Conservation (phyloP, 2,888 invertebrate species). For the Cremastinae sp. region DNA sequence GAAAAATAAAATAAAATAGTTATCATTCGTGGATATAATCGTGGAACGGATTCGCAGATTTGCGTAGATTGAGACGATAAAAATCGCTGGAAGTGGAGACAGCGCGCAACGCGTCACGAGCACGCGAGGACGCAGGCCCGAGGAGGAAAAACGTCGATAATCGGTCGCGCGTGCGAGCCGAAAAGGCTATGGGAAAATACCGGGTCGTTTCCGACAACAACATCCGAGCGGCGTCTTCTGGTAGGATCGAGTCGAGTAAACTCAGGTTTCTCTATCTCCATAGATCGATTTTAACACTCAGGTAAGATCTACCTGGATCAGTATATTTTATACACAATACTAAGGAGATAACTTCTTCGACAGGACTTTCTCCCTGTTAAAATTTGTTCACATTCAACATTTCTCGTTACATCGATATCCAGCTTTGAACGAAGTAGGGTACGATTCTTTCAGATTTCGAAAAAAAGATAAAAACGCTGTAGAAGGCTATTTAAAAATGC, state of each 20-base stretch:
- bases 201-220: neutral
- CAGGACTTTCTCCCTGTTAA: no score
- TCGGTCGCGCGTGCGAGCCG: slow-evolving; percentile 67
- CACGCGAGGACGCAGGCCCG: slow-evolving; percentile 50
- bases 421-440: no score
- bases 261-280: slow-evolving; percentile 17
- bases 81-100: slow-evolving; percentile 22
- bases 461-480: slow-evolving; percentile 13
- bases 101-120: slow-evolving; percentile 68
- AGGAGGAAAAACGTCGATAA: slow-evolving; percentile 77
- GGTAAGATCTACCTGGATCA: no score
- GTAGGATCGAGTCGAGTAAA: slow-evolving; percentile 18
- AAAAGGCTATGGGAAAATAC: slow-evolving; percentile 4
- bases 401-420: no score
- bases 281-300: no score
- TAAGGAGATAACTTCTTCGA: no score
- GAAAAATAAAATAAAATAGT: no score
- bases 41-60: neutral
- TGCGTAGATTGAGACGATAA: slow-evolving; percentile 29
- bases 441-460: no score
- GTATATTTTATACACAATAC: no score
- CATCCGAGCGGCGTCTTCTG: slow-evolving; percentile 8
- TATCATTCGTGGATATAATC: neutral
- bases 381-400: no score
- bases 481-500: slow-evolving; percentile 66